These are phyloP conservation scores for Theristicus caerulescens DNA, from an alignment of 2,113 vertebrate genomes.

Conservation along the genomic window DNA sequence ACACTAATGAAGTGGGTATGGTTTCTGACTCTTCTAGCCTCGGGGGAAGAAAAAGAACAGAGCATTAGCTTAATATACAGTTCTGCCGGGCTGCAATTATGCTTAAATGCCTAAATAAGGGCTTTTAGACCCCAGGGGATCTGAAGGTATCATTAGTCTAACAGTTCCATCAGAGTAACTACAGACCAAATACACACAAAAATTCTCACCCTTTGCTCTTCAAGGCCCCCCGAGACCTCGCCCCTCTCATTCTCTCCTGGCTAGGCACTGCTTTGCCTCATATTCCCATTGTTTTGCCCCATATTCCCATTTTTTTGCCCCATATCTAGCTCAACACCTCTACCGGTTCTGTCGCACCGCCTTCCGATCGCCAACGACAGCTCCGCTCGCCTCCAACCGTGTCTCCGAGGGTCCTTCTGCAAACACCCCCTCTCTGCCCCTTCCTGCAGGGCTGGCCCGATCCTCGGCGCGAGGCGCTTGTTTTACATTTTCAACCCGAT, in stretches of 20 bases:
- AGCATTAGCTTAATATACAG: not conserved
- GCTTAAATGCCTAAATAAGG: slow-evolving; percentile 43
- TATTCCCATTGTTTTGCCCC: not conserved
- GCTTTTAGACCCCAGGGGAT: slow-evolving; percentile 22
- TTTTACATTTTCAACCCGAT: not conserved
- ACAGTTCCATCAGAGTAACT: not conserved
- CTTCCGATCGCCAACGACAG: no score
- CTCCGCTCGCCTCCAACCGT: not conserved
- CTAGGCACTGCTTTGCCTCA: not conserved
- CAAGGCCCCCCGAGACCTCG: fast-evolving
- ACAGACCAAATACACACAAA: not conserved
- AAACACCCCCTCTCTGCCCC: not conserved
- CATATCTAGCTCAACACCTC: not conserved
- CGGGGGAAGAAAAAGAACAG: not conserved
- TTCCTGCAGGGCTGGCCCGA: not conserved
- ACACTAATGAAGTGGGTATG: slow-evolving; percentile 31
- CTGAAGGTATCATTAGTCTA: slow-evolving; percentile 16
- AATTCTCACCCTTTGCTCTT: not conserved
- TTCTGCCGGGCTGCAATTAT: slow-evolving; percentile 40
- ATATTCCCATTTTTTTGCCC: not conserved
- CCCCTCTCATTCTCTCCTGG: not conserved
- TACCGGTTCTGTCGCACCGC: fast-evolving
- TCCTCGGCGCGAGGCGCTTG: fast-evolving
- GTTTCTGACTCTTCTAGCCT: slow-evolving; percentile 37
- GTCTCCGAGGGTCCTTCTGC: not conserved